Evolutionary conservation across 2,113 vertebrate genomes (phyloP), one percentile per base, ranked within the genome.

Genomic region (Laterallus jamaicensis): DNA sequence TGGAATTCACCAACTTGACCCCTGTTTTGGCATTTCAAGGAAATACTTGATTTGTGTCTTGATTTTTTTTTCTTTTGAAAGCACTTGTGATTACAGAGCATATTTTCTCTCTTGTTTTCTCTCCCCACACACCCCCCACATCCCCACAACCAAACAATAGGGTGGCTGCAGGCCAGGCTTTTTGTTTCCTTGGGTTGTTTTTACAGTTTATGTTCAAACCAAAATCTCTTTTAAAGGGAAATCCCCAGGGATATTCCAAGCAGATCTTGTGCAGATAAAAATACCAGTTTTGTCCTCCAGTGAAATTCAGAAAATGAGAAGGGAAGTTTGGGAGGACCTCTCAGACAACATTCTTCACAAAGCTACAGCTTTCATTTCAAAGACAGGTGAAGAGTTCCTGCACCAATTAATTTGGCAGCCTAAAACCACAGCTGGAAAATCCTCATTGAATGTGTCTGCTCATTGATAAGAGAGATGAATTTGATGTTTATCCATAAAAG

Each of bases 391-490:
- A 55, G 44, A 91, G 31, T 35, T 94, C 81, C 68, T 86, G 24
- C 59, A 56, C 69, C 67, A 60, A 42, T 90, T 64, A 39, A 77
- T 90, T 66, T 28, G 69, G n/a, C 63, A 82, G 74, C 63, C 39
- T 88, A 68, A 89, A 96, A 64, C 84, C 93, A 79, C 75, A 94
- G 79, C 75, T 91, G 71, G 79, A 88, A 90, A 91, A 83, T 50
- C 79, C 40, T 88, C 37, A 10, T 66, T 88, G 79, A 82, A 86
- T 85, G 68, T 52, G 50, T 49, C 70, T 93, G 71, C 80, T 60
- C 25, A 94, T 52, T 78, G 75, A 90, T 59, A 75, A 60, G 64
- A 81, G 47, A 56, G 28, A 39, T 13, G 2, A 55, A 74, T 83
- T 81, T 69, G 3, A 49, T 86, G 68, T 88, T 85, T 92, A 80